These are phyloP conservation scores for Pteromalus puparum DNA, from an alignment of 1,140 invertebrate genomes.

Conservation along the genomic window DNA sequence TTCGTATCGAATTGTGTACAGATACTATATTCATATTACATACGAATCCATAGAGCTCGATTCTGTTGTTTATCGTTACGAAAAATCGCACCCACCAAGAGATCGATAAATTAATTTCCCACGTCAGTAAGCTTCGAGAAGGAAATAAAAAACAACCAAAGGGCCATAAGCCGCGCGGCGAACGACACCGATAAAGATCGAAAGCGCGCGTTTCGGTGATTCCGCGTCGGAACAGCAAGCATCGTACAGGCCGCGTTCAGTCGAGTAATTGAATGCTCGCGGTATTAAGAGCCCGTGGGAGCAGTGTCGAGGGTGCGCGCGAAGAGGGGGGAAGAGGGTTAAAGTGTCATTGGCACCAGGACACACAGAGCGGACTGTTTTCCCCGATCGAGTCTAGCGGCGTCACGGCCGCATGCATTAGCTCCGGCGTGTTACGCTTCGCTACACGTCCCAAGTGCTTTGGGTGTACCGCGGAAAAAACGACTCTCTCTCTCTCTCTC, in stretches of 20 bases:
- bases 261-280: conserved; percentile 26
- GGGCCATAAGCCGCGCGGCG: neutral
- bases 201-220: neutral
- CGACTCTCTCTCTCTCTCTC: neutral
- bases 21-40: too few species aligned
- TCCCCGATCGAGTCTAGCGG: neutral
- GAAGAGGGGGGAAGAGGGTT: neutral
- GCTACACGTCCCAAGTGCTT: conserved; percentile 7
- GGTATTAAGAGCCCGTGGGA: conserved; percentile 25
- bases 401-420: conserved; percentile 15
- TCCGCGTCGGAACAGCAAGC: conserved; percentile 10
- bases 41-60: too few species aligned
- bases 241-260: neutral
- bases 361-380: neutral
- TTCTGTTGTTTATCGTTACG: too few species aligned
- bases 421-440: neutral
- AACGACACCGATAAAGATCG: neutral
- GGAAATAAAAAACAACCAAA: too few species aligned
- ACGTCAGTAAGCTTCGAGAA: too few species aligned
- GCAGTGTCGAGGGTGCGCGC: neutral
- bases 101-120: too few species aligned
- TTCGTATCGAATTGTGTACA: too few species aligned
- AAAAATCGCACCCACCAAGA: too few species aligned
- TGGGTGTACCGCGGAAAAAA: neutral
- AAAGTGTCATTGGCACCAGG: conserved; percentile 23